Percentiles rank a stretch among this genome's conserved stretches.
Evolutionary conservation across 1,140 invertebrate genomes (phyloP).

Genomic region (Andrena cerasifolii): DNA sequence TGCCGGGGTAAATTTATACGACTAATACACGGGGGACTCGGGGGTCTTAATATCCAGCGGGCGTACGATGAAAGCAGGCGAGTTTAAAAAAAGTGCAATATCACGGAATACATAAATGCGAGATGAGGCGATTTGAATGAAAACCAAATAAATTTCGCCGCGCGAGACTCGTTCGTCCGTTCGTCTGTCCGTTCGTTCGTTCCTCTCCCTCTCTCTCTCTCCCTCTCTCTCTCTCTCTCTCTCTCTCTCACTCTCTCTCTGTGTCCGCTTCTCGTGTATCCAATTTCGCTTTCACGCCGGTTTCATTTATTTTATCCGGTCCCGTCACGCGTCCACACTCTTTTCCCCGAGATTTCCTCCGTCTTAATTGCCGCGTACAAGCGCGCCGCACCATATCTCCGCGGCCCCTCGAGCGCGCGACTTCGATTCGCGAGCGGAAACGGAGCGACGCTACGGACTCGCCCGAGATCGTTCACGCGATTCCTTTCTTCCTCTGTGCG

Average conservation of each 20-base stretch:
- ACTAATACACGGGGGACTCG: conserved; percentile 72
- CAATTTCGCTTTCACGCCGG: conserved; percentile 77
- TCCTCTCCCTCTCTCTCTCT: conserved; percentile 38
- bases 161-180: conserved; percentile 59
- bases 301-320: conserved; percentile 72
- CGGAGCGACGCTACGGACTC: conserved; percentile 1
- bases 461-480: conserved; percentile 23
- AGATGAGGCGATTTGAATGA: conserved; percentile 81
- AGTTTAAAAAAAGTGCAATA: conserved; percentile 80
- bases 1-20: conserved; percentile 74
- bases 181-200: conserved; percentile 31
- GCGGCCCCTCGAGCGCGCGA: conserved; percentile 22
- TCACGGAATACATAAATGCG: conserved; percentile 81
- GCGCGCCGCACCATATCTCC: conserved; percentile 43
- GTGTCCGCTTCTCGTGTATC: conserved; percentile 67
- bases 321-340: conserved; percentile 53
- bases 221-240: conserved; percentile 13
- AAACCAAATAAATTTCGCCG: conserved; percentile 79
- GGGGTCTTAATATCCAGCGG: conserved; percentile 75
- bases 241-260: conserved; percentile 26
- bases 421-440: conserved; percentile 23
- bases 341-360: conserved; percentile 52
- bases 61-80: conserved; percentile 68
- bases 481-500: conserved; percentile 3
- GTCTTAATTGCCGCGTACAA: conserved; percentile 51